Evolutionary conservation across 2,113 vertebrate genomes (phyloP).

Genomic region (Phocoena phocoena): DNA sequence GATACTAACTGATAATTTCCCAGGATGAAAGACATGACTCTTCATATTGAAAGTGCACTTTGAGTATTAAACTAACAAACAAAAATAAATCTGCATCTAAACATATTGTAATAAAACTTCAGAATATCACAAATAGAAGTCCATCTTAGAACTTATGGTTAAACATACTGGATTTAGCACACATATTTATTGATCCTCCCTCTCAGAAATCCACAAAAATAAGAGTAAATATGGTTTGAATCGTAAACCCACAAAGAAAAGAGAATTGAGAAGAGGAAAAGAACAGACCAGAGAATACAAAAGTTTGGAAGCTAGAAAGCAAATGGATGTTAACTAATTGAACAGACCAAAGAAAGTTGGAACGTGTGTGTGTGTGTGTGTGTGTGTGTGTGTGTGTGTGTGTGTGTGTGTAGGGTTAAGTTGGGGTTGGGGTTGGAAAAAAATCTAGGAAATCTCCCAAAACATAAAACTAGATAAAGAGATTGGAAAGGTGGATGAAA

Average conservation of each 20-base stretch:
- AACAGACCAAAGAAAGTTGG: neutral
- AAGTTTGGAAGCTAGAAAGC: neutral
- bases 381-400: neutral
- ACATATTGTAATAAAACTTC: neutral
- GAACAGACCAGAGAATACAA: neutral
- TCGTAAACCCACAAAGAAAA: neutral
- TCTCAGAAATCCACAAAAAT: neutral
- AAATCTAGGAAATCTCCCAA: neutral
- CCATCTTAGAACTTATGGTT: neutral
- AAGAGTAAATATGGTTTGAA: neutral
- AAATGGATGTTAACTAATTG: neutral
- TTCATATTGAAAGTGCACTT: neutral
- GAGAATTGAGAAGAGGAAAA: neutral
- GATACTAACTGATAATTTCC: neutral
- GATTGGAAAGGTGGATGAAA: neutral
- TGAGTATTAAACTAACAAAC: neutral
- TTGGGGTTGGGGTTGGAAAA: neutral
- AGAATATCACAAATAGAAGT: neutral
- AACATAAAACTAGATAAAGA: neutral
- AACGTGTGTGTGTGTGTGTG: neutral
- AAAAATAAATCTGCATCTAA: neutral
- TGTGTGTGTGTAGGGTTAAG: neutral
- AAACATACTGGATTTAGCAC: neutral
- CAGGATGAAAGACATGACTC: neutral
- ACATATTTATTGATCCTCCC: neutral